These are phyloP conservation scores for Sarcophaga carnaria DNA, from an alignment of 2,888 invertebrate genomes.

Conservation along the genomic window DNA sequence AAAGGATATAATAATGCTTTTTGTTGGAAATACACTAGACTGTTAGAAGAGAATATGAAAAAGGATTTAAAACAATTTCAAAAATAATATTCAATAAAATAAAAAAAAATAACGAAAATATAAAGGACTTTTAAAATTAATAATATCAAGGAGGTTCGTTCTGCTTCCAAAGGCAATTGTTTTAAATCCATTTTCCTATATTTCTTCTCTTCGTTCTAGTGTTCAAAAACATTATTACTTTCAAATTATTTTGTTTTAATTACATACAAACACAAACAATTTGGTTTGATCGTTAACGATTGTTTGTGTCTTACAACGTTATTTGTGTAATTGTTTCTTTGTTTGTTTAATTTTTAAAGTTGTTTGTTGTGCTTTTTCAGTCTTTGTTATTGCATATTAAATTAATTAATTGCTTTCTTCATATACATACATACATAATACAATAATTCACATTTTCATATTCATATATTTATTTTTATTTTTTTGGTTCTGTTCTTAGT, in stretches of 20 bases:
- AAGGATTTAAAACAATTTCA: conserved; percentile 21
- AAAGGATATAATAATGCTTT: not conserved
- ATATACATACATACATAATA: conserved; percentile 23
- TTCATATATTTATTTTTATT: conserved; percentile 20
- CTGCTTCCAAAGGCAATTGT: not conserved
- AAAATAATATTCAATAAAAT: not conserved
- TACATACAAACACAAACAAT: not conserved
- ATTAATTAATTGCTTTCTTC: conserved; percentile 50
- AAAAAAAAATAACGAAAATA: not conserved
- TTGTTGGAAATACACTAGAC: not conserved
- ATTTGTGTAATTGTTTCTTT: conserved; percentile 62
- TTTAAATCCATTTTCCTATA: not conserved
- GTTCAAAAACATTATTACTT: not conserved
- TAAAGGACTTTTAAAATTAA: too few relatives aligned
- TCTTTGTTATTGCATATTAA: conserved; percentile 63
- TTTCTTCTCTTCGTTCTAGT: not conserved
- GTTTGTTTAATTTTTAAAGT: conserved; percentile 9
- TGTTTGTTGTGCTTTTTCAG: conserved; percentile 68
- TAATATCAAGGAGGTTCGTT: too few relatives aligned
- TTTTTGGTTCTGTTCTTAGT: conserved; percentile 42
- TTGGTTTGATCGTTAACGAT: conserved; percentile 15
- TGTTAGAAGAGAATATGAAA: not conserved
- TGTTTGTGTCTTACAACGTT: conserved; percentile 62
- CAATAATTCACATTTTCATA: conserved; percentile 29
- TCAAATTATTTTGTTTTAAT: not conserved